Base-by-base conservation (phyloP, 1,140 invertebrate genomes). In the Platyscapa corneri region DNA sequence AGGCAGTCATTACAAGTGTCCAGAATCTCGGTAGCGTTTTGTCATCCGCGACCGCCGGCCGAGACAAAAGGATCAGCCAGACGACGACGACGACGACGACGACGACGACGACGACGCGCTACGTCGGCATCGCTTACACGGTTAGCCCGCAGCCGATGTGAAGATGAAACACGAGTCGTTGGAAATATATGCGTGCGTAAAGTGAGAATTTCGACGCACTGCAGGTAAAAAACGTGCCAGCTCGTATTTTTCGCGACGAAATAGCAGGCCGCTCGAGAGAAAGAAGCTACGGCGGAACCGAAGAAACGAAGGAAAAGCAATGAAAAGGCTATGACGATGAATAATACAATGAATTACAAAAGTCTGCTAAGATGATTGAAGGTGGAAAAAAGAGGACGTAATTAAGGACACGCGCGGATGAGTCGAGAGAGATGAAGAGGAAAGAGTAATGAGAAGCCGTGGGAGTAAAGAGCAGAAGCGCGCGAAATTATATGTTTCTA, bases 1-100 rank as follows among this genome's bases (percentile, higher is more conserved):
- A 42, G 60, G 79, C 56, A 7, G 75, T 56, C n/a, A 34, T 86
- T 87, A 87, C 86, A 87, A 89, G 87, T 83, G 87, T 86, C 46
- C 83, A 84, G 78, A 87, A 87, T 87, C 85, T 86, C 83, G 60
- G 74, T 1, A 32, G 37, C 20, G 78, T 39, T 88, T 86, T 87
- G 84, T 83, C 81, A 80, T 27, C 30, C 39, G 27, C 53, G 42
- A 80, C 83, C 75, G 83, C n/a, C 81, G 39, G 39, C 60, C 30
- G 49, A 42, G 82, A 76, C 82, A 85, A 86, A 83, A 86, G 70
- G 81, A 79, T 78, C 75, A 56, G 65, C 70, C 65, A 74, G 37
- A 74, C 70, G 39, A 74, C 70, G 67, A 72, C 32, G 32, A 39
- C 67, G 67, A 72, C 32, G 65, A 67, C 65, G 67, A 72, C 32